These are phyloP conservation scores for Leucophenga montana DNA, from an alignment of 2,888 invertebrate species.

Conservation along the genomic window DNA sequence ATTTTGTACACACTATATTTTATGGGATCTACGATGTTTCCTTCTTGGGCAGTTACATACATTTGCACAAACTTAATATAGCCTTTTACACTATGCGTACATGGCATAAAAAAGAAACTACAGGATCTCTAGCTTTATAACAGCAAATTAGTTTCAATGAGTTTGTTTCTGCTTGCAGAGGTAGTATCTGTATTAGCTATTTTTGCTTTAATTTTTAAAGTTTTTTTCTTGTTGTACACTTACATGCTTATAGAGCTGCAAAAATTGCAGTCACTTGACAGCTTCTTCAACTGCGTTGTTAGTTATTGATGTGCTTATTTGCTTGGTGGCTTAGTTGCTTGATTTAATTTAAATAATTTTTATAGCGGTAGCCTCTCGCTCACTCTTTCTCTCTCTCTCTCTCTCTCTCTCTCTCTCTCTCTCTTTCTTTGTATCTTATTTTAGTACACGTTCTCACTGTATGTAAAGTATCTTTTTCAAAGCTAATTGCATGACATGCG, in stretches of 20 bases:
- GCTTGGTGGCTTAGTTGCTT: no score
- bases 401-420: not conserved
- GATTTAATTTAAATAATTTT: no score
- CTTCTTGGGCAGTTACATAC: not conserved
- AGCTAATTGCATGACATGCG: slow-evolving; percentile 52
- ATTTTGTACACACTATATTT: no score
- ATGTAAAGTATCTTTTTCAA: slow-evolving; percentile 18
- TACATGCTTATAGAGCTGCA: slow-evolving; percentile 36
- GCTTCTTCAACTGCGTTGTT: not conserved
- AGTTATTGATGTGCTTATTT: not conserved
- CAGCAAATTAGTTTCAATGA: no score
- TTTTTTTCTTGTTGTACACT: slow-evolving; percentile 25
- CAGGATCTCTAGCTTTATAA: no score
- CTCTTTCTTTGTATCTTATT: not conserved
- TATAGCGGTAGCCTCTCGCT: no score
- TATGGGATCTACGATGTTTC: no score
- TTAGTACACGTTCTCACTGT: no score
- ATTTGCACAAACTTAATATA: no score
- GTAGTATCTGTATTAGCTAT: not conserved
- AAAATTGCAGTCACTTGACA: not conserved
- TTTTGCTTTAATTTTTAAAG: no score
- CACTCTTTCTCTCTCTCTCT: not conserved
- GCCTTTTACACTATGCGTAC: no score
- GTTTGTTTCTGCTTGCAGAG: slow-evolving; percentile 46
- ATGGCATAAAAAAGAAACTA: no score